Evolutionary conservation across 1,140 invertebrate genomes (phyloP).

Genomic region (Drosophila pandora): DNA sequence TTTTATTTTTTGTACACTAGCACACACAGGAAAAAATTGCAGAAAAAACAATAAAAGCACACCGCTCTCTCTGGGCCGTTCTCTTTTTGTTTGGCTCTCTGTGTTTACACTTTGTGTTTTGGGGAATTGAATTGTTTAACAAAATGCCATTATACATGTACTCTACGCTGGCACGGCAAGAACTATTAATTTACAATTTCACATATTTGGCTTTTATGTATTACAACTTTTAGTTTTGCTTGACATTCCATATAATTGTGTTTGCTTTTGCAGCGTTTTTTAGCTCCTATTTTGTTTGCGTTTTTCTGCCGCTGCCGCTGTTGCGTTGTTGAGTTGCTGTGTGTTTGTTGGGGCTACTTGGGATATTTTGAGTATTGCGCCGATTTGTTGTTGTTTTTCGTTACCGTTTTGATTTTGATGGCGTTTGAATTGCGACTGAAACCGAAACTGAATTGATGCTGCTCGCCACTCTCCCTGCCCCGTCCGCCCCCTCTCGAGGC

Average conservation of each 20-base stretch:
- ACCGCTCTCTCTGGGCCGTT: constrained; percentile 9
- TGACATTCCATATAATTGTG: neutral
- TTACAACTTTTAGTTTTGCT: neutral
- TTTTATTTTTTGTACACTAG: constrained; percentile 13
- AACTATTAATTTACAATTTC: neutral
- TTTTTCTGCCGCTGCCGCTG: neutral
- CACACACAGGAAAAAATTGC: constrained; percentile 37
- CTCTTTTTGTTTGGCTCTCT: constrained; percentile 5
- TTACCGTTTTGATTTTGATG: constrained; percentile 82
- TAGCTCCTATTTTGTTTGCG: neutral
- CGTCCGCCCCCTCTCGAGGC: constrained; percentile 27
- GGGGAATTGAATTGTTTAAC: constrained; percentile 55
- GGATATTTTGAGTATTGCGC: constrained; percentile 36
- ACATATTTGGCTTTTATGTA: neutral
- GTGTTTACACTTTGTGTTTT: constrained; percentile 34
- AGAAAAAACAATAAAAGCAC: constrained; percentile 8
- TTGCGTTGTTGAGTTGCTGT: neutral
- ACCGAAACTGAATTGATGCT: constrained; percentile 74
- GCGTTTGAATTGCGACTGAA: constrained; percentile 81
- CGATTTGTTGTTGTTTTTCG: constrained; percentile 53
- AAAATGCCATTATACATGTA: constrained; percentile 25
- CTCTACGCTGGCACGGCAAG: neutral
- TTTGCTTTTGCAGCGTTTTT: neutral
- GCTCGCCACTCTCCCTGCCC: constrained; percentile 22
- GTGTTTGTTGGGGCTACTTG: neutral